Percentiles rank a stretch among this genome's conserved stretches.
Conservation (phyloP, 1,140 invertebrate species). For the Mercenaria mercenaria region DNA sequence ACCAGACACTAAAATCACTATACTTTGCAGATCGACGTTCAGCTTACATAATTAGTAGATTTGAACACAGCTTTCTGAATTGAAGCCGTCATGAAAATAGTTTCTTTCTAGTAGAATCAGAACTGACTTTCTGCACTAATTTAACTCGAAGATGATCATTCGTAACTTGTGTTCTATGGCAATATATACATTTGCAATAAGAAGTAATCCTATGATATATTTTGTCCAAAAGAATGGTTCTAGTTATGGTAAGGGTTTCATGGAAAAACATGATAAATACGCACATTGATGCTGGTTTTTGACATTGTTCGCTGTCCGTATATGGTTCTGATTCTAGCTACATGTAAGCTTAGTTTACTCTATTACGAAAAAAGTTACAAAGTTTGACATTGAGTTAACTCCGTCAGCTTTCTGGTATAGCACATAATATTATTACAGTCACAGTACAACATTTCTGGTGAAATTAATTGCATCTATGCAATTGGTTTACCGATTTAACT, state of each 20-base stretch:
- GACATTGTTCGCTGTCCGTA: conserved; percentile 1
- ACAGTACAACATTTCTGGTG: conserved; percentile 38
- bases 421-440: background rate
- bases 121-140: conserved; percentile 10
- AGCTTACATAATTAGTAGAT: background rate
- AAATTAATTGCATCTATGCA: conserved; percentile 13
- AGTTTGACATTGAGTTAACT: conserved; percentile 27
- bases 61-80: conserved; percentile 20
- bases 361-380: background rate
- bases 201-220: conserved; percentile 2
- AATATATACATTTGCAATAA: background rate
- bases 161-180: conserved; percentile 36
- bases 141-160: conserved; percentile 16
- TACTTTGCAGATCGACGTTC: no score
- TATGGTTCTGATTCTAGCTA: conserved; percentile 13
- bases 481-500: background rate
- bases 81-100: conserved; percentile 18
- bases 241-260: background rate
- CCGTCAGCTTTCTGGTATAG: conserved; percentile 18
- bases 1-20: conserved; percentile 24
- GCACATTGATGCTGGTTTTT: background rate
- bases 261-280: conserved; percentile 2
- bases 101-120: background rate
- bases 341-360: background rate
- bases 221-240: conserved; percentile 41